Evolutionary conservation across 2,797 vertebrate species (phyloP).

Genomic region (Enteromius viviparus): DNA sequence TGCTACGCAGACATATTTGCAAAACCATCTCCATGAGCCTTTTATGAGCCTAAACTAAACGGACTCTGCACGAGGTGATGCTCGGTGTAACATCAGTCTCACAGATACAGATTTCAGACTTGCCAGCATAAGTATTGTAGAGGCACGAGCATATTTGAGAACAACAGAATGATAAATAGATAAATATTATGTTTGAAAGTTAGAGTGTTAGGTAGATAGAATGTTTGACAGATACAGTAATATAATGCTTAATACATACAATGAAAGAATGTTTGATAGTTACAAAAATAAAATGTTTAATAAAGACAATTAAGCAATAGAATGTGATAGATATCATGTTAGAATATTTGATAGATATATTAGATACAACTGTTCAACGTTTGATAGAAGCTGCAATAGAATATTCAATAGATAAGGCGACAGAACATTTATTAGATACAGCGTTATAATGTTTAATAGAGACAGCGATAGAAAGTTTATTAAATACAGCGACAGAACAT

Average conservation of each 20-base stretch:
- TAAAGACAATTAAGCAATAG: too few relatives aligned
- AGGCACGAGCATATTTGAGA: background rate
- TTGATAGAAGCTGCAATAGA: background rate
- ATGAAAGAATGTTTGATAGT: too few relatives aligned
- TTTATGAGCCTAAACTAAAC: background rate
- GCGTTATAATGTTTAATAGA: background rate
- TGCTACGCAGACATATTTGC: background rate
- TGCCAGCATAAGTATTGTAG: background rate
- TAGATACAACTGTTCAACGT: accelerated
- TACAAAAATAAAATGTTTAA: too few relatives aligned
- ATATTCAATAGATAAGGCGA: too few relatives aligned
- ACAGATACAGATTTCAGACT: background rate
- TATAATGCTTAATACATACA: background rate
- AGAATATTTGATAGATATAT: background rate
- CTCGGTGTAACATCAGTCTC: background rate
- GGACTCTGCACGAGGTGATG: background rate
- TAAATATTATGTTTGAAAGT: accelerated
- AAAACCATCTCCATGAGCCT: background rate
- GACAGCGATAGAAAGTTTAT: background rate
- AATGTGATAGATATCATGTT: background rate
- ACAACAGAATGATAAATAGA: background rate
- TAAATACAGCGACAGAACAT: background rate
- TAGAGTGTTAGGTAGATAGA: background rate
- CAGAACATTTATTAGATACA: too few relatives aligned
- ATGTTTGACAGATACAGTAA: background rate